Evolutionary conservation across 2,888 invertebrate species (phyloP), one percentile per base, ranked within the genome.

Genomic region (Agonopterix subpropinquella): DNA sequence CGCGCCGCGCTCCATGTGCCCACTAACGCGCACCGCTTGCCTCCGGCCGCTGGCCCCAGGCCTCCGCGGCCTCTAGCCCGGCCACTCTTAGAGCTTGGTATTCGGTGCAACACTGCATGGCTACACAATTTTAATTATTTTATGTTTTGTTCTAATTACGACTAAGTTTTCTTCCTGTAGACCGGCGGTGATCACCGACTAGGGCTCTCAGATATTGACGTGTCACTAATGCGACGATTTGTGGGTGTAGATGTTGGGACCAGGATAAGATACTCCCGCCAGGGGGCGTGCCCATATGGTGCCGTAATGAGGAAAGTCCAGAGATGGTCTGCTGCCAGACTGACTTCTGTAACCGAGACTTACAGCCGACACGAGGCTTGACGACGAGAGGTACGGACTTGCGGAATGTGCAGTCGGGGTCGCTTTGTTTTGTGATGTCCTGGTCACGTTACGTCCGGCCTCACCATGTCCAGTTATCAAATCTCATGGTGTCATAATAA

Each of bases 341-440:
- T 78, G 93, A 93, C 90, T 92, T 89, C 90, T 95, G 94, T 92
- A 94, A 93, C 73, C 77, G 73, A 70, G 65, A 70, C 68, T 59
- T 74, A 66, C 60, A 77, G 82, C 86, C 73, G 74, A 28, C 28
- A 28, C 28, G 28, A 28, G 28, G 28, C 28, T 28, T 28, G 28
- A 28, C 28, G 28, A 28, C 28, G 7, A 28, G 28, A 28, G 77
- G 73, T 53, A 50, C 53, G 46, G 37, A 36, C 70, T 62, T 58
- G 54, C 61, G 67, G 70, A 73, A 75, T 78, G 77, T 79, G 75
- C 65, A 71, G 74, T 65, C 53, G 67, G 77, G 82, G 79, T 61
- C 68, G 83, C 84, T 82, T 82, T 51, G 47, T 48, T 63, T 73
- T 80, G 86, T 85, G 77, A 78, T 75, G 85, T 86, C 83, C 71